Conservation (phyloP, 2,888 invertebrate genomes). For the Ischnura elegans region DNA sequence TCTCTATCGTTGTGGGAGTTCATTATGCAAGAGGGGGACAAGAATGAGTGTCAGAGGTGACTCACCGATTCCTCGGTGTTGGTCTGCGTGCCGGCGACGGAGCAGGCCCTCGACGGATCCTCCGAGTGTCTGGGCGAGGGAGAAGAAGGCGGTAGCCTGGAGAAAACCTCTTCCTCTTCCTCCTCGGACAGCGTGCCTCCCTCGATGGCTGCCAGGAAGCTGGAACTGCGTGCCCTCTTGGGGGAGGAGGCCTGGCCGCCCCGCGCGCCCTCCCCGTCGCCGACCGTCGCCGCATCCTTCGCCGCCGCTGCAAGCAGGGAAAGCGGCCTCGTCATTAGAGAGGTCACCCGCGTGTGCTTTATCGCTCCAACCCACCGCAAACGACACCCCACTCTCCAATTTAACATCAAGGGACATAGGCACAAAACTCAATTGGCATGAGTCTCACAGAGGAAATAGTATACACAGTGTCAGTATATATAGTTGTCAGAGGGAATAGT, state of each 20-base stretch:
- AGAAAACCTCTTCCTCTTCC: slow-evolving; percentile 22
- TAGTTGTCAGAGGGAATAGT: no score
- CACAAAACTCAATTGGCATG: no score
- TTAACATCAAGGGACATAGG: no score
- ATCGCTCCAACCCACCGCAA: neutral
- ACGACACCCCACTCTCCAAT: neutral
- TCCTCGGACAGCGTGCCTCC: slow-evolving; percentile 15
- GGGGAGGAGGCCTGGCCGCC: slow-evolving; percentile 22
- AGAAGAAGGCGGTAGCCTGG: neutral
- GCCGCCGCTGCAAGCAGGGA: neutral
- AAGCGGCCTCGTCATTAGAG: neutral
- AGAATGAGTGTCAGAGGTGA: neutral
- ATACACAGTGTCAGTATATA: no score
- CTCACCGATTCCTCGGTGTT: slow-evolving; percentile 42
- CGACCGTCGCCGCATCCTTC: neutral
- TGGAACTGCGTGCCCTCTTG: slow-evolving; percentile 68
- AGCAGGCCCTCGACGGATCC: neutral
- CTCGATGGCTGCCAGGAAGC: slow-evolving; percentile 69
- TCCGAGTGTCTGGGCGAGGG: slow-evolving; percentile 32
- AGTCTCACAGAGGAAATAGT: no score
- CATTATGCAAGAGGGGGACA: neutral
- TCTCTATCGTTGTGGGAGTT: neutral
- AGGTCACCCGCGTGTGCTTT: slow-evolving; percentile 16
- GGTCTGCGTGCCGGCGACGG: neutral
- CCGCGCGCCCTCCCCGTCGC: neutral